Conservation (phyloP, 2,113 vertebrate species). For the Desmodus rotundus region DNA sequence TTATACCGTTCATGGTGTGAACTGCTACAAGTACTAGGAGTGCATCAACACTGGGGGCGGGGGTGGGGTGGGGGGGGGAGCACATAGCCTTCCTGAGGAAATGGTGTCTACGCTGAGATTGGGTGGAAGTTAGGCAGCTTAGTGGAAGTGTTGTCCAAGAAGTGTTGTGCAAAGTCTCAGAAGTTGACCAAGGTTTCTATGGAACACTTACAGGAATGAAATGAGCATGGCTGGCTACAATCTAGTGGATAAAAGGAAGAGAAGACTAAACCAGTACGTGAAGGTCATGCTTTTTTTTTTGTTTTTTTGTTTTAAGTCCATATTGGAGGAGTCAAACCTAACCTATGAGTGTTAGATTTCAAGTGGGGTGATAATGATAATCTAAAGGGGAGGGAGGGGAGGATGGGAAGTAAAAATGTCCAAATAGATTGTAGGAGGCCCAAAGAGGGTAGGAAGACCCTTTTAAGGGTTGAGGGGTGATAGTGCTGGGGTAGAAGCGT, state of each 20-base stretch:
- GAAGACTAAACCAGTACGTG: neutral
- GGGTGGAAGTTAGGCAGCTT: neutral
- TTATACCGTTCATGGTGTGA: neutral
- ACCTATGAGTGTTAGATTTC: neutral
- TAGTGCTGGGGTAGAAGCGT: neutral
- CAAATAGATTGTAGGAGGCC: neutral
- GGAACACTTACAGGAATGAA: neutral
- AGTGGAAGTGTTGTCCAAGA: neutral
- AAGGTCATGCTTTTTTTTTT: neutral
- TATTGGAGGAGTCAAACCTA: neutral
- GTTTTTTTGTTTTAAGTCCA: neutral
- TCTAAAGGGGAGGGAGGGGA: neutral
- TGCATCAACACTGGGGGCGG: rapidly evolving
- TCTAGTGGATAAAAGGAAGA: neutral
- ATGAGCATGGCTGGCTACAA: neutral
- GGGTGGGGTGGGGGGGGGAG: neutral
- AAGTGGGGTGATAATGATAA: too few relatives aligned
- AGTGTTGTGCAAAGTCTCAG: neutral
- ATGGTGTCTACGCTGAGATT: neutral
- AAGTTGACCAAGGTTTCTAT: neutral
- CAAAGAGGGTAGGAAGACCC: neutral
- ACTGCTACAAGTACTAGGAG: neutral
- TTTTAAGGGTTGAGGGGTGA: neutral
- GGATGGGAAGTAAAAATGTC: neutral
- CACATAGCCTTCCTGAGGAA: neutral